Evolutionary conservation across 2,113 vertebrate genomes (phyloP), one percentile per base, ranked within the genome.

Genomic region (Puntigrus tetrazona): DNA sequence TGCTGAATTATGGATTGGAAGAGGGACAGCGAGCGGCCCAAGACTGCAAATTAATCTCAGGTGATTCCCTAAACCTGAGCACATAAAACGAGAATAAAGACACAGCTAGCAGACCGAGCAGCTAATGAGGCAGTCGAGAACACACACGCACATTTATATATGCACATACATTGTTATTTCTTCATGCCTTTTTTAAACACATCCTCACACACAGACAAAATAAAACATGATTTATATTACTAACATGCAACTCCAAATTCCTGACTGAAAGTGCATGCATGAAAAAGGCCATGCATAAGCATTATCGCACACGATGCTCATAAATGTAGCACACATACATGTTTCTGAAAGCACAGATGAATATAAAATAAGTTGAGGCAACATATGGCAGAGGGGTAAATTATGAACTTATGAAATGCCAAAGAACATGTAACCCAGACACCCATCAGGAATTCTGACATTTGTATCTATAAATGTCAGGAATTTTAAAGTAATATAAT

Each of bases 1-100:
- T 76, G 52, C 92, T 94, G 91, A 94, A 95, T 95, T 93, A 94
- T 95, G 92, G 91, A 94, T 93, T 84, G 87, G 88, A 78, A 87
- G 50, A 9, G 90, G 89, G 91, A 90, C 72, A 67, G 85, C 85
- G 92, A 90, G 87, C 88, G 88, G 92, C 91, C 91, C 86, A 84
- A 83, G 86, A 73, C 82, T 78, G 61, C 87, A 89, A 89, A 86
- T 89, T 88, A 91, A 88, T 92, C 90, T 89, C 89, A 29, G 88
- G 91, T 91, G 93, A 90, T 78, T 90, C 88, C 43, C 18, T 52
- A 7, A 89, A 89, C 91, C 87, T 88, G 38, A 85, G 73, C 82
- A 87, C 79, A 88, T 83, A 67, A 69, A 69, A 77, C 20, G 61
- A 76, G 76, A 1, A 75, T 59, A 27, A 55, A 82, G 38, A 73